These are phyloP conservation scores for Dryobates pubescens DNA, from an alignment of 2,797 vertebrate species.

Conservation along the genomic window DNA sequence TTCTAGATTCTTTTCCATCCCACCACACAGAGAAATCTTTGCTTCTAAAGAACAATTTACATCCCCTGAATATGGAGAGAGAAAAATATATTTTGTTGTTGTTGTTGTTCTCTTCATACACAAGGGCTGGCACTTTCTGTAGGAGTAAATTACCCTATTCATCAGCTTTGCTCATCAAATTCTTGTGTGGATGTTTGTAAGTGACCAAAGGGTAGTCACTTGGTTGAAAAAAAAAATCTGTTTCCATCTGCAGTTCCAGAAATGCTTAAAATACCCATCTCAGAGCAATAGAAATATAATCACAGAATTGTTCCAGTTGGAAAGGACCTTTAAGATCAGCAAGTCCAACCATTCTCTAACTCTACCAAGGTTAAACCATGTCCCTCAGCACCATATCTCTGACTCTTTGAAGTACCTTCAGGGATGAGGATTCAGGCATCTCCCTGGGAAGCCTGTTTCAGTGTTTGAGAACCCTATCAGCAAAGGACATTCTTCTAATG, in stretches of 20 bases:
- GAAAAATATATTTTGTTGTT: background rate
- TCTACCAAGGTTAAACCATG: too few relatives aligned
- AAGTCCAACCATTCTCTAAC: too few relatives aligned
- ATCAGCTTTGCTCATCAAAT: background rate
- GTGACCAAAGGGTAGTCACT: background rate
- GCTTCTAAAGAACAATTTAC: constrained; percentile 17
- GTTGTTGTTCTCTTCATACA: background rate
- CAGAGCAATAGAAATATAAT: too few relatives aligned
- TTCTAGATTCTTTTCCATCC: constrained; percentile 34
- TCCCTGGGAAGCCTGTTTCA: too few relatives aligned
- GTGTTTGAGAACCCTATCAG: too few relatives aligned
- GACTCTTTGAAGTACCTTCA: too few relatives aligned
- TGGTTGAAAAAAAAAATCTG: background rate
- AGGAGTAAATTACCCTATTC: background rate
- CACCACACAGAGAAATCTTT: constrained; percentile 10
- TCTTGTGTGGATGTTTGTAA: background rate
- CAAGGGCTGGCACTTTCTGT: background rate
- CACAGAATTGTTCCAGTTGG: too few relatives aligned
- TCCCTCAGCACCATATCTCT: too few relatives aligned
- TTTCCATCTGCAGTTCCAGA: background rate
- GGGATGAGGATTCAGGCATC: too few relatives aligned
- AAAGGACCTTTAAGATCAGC: too few relatives aligned
- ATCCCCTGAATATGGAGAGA: background rate
- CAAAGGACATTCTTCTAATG: too few relatives aligned
- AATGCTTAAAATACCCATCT: background rate